A percentile compares a stretch with the other conserved stretches of the same genome.
Evolutionary conservation across 2,113 vertebrate species (phyloP).

Genomic region (Tamias sibiricus): DNA sequence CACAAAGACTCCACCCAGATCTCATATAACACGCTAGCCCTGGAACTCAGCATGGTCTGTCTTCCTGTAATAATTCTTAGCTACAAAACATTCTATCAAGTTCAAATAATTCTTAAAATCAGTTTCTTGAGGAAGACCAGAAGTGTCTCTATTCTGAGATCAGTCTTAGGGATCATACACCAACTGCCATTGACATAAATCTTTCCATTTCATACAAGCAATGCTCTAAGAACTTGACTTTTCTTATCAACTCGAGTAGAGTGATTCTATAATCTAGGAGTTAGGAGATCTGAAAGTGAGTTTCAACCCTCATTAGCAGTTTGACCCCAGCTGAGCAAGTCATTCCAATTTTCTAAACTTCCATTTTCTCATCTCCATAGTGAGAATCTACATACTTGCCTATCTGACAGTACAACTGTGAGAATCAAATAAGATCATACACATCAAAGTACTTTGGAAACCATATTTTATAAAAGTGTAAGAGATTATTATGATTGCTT

Average conservation of each 20-base stretch:
- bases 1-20: slow-evolving; percentile 42
- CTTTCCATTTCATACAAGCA: slow-evolving; percentile 10
- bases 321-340: not conserved
- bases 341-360: not conserved
- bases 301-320: not conserved
- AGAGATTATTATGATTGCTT: slow-evolving; percentile 16
- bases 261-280: not conserved
- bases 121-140: slow-evolving; percentile 27
- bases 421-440: not conserved
- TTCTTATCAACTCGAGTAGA: not conserved
- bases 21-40: not conserved
- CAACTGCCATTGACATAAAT: not conserved
- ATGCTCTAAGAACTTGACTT: not conserved
- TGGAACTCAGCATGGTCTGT: not conserved
- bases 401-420: not conserved
- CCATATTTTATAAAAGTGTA: not conserved
- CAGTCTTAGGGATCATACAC: not conserved
- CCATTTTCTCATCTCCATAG: slow-evolving; percentile 6
- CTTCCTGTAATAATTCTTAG: slow-evolving; percentile 30
- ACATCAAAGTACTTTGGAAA: not conserved
- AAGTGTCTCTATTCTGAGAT: not conserved
- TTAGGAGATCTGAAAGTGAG: not conserved
- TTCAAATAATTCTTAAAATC: not conserved
- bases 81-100: not conserved
- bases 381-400: not conserved